Evolutionary conservation across 2,113 vertebrate species (phyloP).

Genomic region (Indri indri): DNA sequence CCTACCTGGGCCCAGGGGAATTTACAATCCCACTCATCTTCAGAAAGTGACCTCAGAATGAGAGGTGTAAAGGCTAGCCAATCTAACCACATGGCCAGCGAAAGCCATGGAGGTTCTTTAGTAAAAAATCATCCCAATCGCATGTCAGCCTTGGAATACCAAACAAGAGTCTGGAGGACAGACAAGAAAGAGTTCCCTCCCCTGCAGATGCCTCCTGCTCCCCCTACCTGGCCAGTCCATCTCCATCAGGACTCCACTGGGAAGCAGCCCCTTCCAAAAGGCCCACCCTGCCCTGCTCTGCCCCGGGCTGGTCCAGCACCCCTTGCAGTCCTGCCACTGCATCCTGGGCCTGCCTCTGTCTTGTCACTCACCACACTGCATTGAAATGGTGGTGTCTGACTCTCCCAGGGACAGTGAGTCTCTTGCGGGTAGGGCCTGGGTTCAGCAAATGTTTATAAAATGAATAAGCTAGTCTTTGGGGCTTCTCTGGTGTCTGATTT

Average conservation of each 20-base stretch:
- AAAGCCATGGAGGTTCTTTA: neutral
- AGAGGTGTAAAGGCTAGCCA: neutral
- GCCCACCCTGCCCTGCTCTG: neutral
- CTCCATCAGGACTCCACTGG: neutral
- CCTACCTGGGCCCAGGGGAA: neutral
- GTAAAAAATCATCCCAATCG: neutral
- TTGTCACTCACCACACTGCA: neutral
- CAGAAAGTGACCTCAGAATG: neutral
- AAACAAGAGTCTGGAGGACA: neutral
- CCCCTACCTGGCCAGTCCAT: neutral
- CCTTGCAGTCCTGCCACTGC: rapidly evolving
- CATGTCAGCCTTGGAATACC: neutral
- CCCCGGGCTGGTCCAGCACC: neutral
- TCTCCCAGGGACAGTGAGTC: neutral
- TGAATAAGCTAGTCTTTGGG: neutral
- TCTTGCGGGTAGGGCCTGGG: neutral
- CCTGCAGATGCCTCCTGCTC: neutral
- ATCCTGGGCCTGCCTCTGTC: neutral
- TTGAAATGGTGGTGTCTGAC: neutral
- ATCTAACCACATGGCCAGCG: neutral
- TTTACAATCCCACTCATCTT: neutral
- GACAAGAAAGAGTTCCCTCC: neutral
- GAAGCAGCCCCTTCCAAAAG: neutral
- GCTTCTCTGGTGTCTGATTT: neutral
- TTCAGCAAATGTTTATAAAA: neutral